A percentile compares a stretch with the other conserved stretches of the same genome.
These are phyloP conservation scores for Leptarthrus brevirostris DNA, from an alignment of 2,888 invertebrate genomes.

Conservation along the genomic window DNA sequence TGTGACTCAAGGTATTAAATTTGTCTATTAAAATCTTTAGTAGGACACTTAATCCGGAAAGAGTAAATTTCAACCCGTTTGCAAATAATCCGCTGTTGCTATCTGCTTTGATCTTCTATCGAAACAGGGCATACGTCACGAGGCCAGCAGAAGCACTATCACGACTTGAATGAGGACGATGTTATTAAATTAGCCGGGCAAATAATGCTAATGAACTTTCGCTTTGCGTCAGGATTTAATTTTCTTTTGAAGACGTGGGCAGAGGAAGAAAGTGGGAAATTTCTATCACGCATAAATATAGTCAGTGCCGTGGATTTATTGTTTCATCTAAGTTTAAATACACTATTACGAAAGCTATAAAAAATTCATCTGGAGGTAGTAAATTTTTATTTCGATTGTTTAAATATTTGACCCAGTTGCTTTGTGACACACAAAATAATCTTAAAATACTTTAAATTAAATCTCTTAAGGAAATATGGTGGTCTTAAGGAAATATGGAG, in stretches of 20 bases:
- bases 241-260: slow-evolving; percentile 17
- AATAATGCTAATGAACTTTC: slow-evolving; percentile 46
- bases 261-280: not conserved
- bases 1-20: not conserved
- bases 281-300: slow-evolving; percentile 32
- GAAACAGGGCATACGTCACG: not conserved
- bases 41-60: slow-evolving; percentile 39
- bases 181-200: slow-evolving; percentile 21
- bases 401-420: not conserved
- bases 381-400: not conserved
- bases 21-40: slow-evolving; percentile 21
- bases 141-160: slow-evolving; percentile 4
- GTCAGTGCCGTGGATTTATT: slow-evolving; percentile 16
- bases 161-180: slow-evolving; percentile 32
- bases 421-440: not conserved
- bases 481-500: too few relatives aligned
- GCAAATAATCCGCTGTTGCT: slow-evolving; percentile 36
- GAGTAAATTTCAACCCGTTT: slow-evolving; percentile 31
- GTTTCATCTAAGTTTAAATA: too few relatives aligned
- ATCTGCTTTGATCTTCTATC: slow-evolving; percentile 36
- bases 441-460: too few relatives aligned
- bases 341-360: not conserved
- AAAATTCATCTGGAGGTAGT: not conserved
- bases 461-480: too few relatives aligned
- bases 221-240: slow-evolving; percentile 38